phyloP scores from a whole-genome alignment of 2,888 invertebrate species.

The Cosmia trapezina region DNA sequence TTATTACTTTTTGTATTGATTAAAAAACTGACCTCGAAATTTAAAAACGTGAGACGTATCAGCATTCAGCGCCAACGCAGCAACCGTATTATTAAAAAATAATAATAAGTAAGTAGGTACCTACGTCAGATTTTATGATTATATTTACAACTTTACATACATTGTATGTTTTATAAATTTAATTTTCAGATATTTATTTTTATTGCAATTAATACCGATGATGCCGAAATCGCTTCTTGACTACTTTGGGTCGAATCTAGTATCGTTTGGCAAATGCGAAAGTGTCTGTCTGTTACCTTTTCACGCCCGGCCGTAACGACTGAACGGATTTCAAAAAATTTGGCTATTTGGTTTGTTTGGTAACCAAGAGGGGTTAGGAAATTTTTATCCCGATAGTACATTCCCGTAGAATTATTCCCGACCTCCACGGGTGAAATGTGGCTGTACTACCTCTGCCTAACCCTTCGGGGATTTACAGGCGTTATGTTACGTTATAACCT shows the following conservation, averaged over 20 bases:
- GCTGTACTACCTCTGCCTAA: no score
- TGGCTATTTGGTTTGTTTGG: no score
- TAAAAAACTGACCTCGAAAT: slow-evolving; percentile 33
- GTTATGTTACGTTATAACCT: background rate
- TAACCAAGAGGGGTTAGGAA: no score
- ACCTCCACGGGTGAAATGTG: background rate
- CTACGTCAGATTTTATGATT: background rate
- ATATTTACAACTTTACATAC: slow-evolving; percentile 7
- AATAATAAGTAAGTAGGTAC: background rate
- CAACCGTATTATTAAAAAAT: background rate
- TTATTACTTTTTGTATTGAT: slow-evolving; percentile 20
- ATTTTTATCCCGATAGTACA: background rate
- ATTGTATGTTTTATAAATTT: background rate
- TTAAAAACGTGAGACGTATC: slow-evolving; percentile 5
- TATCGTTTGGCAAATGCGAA: no score
- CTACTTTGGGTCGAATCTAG: no score
- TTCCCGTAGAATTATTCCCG: background rate
- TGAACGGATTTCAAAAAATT: no score
- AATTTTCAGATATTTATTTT: background rate
- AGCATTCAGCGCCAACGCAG: background rate
- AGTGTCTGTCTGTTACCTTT: no score
- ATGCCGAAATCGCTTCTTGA: background rate
- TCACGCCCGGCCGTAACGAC: no score
- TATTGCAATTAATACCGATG: no score
- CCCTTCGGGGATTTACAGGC: no score